Percentiles rank a stretch among this genome's conserved stretches.
These are phyloP conservation scores for Harlomillsia oculata DNA, from an alignment of 1,140 invertebrate species.

Conservation along the genomic window DNA sequence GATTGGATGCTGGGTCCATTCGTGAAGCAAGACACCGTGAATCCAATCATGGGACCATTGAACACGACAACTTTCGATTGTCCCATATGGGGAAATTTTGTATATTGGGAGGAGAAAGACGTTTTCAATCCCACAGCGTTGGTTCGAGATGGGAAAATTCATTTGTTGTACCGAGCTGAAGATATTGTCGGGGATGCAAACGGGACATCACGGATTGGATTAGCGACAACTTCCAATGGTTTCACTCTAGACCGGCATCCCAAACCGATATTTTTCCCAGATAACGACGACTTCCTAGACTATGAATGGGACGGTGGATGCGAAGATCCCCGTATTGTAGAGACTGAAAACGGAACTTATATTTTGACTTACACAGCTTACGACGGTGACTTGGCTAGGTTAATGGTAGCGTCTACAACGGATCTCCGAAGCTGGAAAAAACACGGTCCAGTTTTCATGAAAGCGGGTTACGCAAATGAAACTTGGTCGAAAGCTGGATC, in stretches of 20 bases:
- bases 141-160: conserved; percentile 15
- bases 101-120: conserved; percentile 30
- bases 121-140: conserved; percentile 33
- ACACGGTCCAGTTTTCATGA: conserved; percentile 25
- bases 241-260: conserved; percentile 7
- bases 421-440: conserved; percentile 26
- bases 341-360: conserved; percentile 13
- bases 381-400: conserved; percentile 20
- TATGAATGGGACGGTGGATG: conserved; percentile 33
- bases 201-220: conserved; percentile 29
- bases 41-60: conserved; percentile 17
- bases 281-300: conserved; percentile 9
- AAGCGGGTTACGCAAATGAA: conserved; percentile 5
- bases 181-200: conserved; percentile 15
- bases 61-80: conserved; percentile 26
- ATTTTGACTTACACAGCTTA: conserved; percentile 32
- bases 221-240: conserved; percentile 24
- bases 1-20: conserved; percentile 20
- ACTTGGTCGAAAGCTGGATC: conserved; percentile 31
- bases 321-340: conserved; percentile 29
- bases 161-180: conserved; percentile 30
- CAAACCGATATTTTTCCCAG: conserved; percentile 29
- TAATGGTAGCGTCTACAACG: conserved; percentile 21
- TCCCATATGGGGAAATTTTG: conserved; percentile 8
- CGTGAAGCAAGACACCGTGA: conserved; percentile 21